These are phyloP conservation scores for Achlya flavicornis DNA, from an alignment of 2,888 invertebrate species.

Conservation along the genomic window DNA sequence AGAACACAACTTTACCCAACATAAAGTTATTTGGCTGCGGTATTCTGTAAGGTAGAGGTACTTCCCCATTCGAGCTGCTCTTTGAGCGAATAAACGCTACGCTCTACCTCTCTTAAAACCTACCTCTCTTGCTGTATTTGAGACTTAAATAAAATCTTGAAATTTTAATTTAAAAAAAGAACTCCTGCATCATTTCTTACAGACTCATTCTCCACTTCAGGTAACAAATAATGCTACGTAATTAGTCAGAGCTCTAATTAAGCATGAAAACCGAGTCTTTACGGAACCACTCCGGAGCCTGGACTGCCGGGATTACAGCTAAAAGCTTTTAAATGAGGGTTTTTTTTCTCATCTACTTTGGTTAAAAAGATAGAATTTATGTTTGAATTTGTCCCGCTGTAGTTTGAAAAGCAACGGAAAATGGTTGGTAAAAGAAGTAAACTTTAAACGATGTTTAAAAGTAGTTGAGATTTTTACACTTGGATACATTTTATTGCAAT, in stretches of 20 bases:
- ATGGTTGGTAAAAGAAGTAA: neutral
- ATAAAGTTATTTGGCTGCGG: too few relatives aligned
- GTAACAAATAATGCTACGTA: conserved; percentile 25
- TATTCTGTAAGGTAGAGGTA: too few relatives aligned
- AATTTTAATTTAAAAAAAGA: neutral
- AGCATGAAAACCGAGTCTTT: conserved; percentile 40
- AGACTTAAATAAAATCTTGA: too few relatives aligned
- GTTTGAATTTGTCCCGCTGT: conserved; percentile 23
- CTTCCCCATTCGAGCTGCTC: too few relatives aligned
- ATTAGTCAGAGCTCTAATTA: conserved; percentile 45
- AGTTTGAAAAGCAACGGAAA: conserved; percentile 15
- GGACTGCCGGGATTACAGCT: conserved; percentile 40
- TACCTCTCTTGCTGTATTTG: too few relatives aligned
- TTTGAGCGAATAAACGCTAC: too few relatives aligned
- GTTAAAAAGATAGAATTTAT: conserved; percentile 28
- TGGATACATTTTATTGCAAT: neutral
- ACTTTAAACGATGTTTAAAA: neutral
- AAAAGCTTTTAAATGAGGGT: conserved; percentile 46
- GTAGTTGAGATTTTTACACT: neutral
- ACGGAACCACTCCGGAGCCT: conserved; percentile 26
- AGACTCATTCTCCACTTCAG: conserved; percentile 2
- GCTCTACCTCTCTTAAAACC: too few relatives aligned
- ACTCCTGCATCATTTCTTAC: neutral
- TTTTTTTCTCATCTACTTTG: conserved; percentile 27
- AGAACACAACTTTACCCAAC: too few relatives aligned